phyloP scores from a whole-genome alignment of 2,888 invertebrate genomes.

The Eudasyphora cyanicolor region DNA sequence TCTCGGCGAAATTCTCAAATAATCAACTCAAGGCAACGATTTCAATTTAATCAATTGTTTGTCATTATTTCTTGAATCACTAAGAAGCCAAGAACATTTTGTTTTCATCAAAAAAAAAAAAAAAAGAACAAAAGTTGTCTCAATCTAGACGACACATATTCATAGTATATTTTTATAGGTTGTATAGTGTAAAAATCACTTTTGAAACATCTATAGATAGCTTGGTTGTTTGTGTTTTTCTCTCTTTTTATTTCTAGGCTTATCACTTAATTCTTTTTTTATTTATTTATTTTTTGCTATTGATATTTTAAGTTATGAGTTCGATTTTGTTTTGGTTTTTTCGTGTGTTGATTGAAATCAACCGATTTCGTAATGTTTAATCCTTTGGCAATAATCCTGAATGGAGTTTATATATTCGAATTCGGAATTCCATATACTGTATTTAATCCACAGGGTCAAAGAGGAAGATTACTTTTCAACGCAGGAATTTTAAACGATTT shows the following conservation, averaged over 20 bases:
- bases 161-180: too few species aligned
- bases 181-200: background rate
- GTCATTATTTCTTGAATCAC: constrained; percentile 23
- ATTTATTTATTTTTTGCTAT: background rate
- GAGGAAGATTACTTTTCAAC: constrained; percentile 68
- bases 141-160: too few species aligned
- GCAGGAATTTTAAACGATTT: constrained; percentile 70
- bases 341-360: background rate
- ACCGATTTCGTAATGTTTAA: background rate
- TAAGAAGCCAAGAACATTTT: background rate
- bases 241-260: too few species aligned
- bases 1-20: constrained; percentile 47
- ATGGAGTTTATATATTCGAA: constrained; percentile 13
- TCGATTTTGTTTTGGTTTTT: background rate
- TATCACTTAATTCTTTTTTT: constrained; percentile 30
- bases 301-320: background rate
- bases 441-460: constrained; percentile 13
- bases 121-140: too few species aligned
- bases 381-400: background rate
- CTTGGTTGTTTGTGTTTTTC: too few species aligned
- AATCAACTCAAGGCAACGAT: background rate
- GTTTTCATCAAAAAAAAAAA: too few species aligned
- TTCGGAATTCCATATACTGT: constrained; percentile 22
- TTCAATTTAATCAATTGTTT: constrained; percentile 26
- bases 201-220: background rate